These are phyloP conservation scores for Micrasema longulum DNA, from an alignment of 1,140 invertebrate genomes.

Conservation along the genomic window DNA sequence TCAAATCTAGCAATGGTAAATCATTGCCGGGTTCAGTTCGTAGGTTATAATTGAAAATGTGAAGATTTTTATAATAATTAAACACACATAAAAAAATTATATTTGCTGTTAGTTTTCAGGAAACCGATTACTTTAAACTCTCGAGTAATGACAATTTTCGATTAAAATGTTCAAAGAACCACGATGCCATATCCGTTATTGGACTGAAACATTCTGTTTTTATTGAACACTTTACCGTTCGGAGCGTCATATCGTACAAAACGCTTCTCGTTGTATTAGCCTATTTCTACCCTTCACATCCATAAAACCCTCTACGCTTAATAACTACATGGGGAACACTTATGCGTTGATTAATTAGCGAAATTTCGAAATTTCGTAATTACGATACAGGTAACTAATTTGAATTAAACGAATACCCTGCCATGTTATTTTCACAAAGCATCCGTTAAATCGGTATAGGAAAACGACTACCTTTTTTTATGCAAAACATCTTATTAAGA, in stretches of 20 bases:
- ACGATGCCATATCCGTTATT: slow-evolving; percentile 2
- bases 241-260: background rate
- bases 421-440: background rate
- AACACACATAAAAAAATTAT: too few relatives aligned
- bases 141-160: slow-evolving; percentile 9
- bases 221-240: slow-evolving; percentile 30
- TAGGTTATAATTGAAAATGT: too few relatives aligned
- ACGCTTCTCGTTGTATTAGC: background rate
- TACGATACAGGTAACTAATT: background rate
- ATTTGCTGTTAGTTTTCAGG: too few relatives aligned
- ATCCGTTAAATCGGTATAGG: background rate
- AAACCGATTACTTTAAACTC: slow-evolving; percentile 12
- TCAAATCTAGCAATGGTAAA: too few relatives aligned
- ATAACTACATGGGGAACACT: slow-evolving; percentile 15
- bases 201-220: slow-evolving; percentile 8
- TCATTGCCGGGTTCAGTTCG: too few relatives aligned
- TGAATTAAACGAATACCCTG: background rate
- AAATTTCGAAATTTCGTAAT: background rate
- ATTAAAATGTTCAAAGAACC: slow-evolving; percentile 19
- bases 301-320: slow-evolving; percentile 20
- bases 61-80: too few relatives aligned
- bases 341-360: slow-evolving; percentile 22
- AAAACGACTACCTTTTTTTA: background rate
- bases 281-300: slow-evolving; percentile 9
- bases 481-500: too few relatives aligned